A percentile compares a stretch with the other conserved stretches of the same genome.
phyloP scores from a whole-genome alignment of 2,888 invertebrate genomes.

The Melanotus villosus region DNA sequence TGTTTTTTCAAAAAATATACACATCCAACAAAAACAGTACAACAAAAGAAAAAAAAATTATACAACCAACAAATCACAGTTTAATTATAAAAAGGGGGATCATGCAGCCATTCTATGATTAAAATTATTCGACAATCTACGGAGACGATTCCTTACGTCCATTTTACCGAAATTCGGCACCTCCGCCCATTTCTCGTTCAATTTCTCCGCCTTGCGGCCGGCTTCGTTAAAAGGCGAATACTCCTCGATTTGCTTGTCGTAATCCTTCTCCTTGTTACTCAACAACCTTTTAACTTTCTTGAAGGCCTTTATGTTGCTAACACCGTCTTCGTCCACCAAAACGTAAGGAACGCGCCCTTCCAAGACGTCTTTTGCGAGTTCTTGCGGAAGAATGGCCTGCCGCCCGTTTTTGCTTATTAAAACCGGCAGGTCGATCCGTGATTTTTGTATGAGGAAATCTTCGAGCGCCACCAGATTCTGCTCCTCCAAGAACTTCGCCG shows the following conservation, averaged over 20 bases:
- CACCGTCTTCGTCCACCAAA: slow-evolving; percentile 83
- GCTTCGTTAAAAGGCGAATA: slow-evolving; percentile 56
- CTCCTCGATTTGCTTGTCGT: slow-evolving; percentile 60
- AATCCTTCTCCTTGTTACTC: slow-evolving; percentile 54
- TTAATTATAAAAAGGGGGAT: slow-evolving; percentile 19
- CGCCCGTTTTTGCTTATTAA: slow-evolving; percentile 82
- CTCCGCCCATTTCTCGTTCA: slow-evolving; percentile 47
- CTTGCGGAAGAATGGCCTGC: slow-evolving; percentile 84
- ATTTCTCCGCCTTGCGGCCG: slow-evolving; percentile 49
- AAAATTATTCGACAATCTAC: slow-evolving; percentile 48
- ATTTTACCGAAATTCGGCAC: slow-evolving; percentile 42
- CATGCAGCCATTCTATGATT: slow-evolving; percentile 53
- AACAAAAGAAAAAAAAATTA: slow-evolving; percentile 24
- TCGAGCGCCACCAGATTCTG: slow-evolving; percentile 81
- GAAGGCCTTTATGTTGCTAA: slow-evolving; percentile 82
- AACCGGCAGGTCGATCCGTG: slow-evolving; percentile 73
- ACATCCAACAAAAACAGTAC: slow-evolving; percentile 25
- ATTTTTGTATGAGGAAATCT: slow-evolving; percentile 77
- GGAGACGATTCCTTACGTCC: slow-evolving; percentile 53
- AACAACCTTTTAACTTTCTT: slow-evolving; percentile 75
- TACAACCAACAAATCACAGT: slow-evolving; percentile 24
- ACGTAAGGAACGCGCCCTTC: slow-evolving; percentile 84
- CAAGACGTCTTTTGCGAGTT: slow-evolving; percentile 80
- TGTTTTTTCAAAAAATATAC: background rate
- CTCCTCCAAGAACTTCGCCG: slow-evolving; percentile 76